Percentiles rank a stretch among this genome's conserved stretches.
Evolutionary conservation across 2,888 invertebrate genomes (phyloP).

Genomic region (Drosophila atroscutellata): DNA sequence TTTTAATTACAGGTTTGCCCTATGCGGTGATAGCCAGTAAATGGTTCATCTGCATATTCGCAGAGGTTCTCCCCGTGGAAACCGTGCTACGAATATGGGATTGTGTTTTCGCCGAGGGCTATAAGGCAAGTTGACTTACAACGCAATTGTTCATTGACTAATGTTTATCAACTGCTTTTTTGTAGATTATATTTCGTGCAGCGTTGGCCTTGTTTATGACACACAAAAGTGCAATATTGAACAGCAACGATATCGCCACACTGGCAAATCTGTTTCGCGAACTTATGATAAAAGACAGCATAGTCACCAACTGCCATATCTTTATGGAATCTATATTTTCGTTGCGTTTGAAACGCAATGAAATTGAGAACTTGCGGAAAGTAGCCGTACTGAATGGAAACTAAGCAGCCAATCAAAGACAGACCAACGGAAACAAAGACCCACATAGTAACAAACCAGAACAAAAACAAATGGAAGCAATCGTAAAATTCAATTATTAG

Average conservation of each 20-base stretch:
- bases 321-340: constrained; percentile 95
- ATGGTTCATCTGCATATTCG: constrained; percentile 97
- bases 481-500: constrained; percentile 80
- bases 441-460: constrained; percentile 40
- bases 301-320: constrained; percentile 93
- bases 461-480: constrained; percentile 65
- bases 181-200: constrained; percentile 92
- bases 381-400: constrained; percentile 76
- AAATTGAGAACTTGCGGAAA: constrained; percentile 82
- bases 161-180: background rate
- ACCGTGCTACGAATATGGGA: constrained; percentile 98
- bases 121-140: constrained; percentile 86
- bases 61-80: constrained; percentile 97
- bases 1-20: constrained; percentile 88
- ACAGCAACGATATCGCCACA: constrained; percentile 92
- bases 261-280: constrained; percentile 92
- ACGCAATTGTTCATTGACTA: background rate
- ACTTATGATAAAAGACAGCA: constrained; percentile 91
- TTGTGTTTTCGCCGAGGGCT: constrained; percentile 97
- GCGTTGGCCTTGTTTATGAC: constrained; percentile 92
- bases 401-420: constrained; percentile 44
- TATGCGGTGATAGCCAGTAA: constrained; percentile 97
- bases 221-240: constrained; percentile 90
- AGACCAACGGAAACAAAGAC: constrained; percentile 30
- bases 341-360: constrained; percentile 87